A percentile compares a stretch with the other conserved stretches of the same genome.
These are phyloP conservation scores for Melanotaenia parkinsoni DNA, from an alignment of 2,797 vertebrate genomes.

Conservation along the genomic window DNA sequence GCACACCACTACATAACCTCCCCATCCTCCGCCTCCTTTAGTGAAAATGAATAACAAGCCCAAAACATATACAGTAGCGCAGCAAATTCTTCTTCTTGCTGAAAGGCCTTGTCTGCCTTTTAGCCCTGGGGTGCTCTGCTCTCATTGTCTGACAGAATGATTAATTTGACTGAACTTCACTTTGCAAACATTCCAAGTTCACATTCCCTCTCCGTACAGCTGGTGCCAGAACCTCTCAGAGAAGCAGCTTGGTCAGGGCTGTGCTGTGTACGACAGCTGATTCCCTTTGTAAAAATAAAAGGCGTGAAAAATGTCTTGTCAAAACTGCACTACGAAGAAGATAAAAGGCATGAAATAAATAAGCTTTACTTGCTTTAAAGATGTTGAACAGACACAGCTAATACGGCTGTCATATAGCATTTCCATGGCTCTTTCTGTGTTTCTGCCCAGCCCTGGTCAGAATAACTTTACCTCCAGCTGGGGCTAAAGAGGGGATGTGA, in stretches of 20 bases:
- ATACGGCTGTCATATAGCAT: constrained; percentile 1
- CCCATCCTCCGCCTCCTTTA: constrained; percentile 41
- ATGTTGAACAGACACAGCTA: neutral
- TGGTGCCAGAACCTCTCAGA: constrained; percentile 35
- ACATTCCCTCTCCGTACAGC: constrained; percentile 59
- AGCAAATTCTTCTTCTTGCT: constrained; percentile 76
- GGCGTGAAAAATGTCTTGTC: constrained; percentile 7
- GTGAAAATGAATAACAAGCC: constrained; percentile 82
- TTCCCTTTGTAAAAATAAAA: constrained; percentile 39
- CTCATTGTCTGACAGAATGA: constrained; percentile 87
- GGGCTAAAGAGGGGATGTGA: neutral
- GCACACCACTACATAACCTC: constrained; percentile 49
- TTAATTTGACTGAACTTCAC: constrained; percentile 85
- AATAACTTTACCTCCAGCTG: neutral
- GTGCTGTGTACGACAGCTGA: constrained; percentile 7
- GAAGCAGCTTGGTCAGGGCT: constrained; percentile 35
- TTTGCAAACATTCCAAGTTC: constrained; percentile 84
- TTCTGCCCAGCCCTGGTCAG: neutral
- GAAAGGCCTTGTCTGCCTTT: constrained; percentile 82
- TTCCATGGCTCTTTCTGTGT: neutral
- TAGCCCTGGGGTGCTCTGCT: constrained; percentile 80
- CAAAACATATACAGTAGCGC: constrained; percentile 67
- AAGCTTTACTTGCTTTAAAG: constrained; percentile 4
- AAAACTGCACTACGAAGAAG: neutral
- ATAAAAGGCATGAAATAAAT: constrained; percentile 13